phyloP scores from a whole-genome alignment of 2,797 vertebrate genomes.

The Brachymystax lenok region DNA sequence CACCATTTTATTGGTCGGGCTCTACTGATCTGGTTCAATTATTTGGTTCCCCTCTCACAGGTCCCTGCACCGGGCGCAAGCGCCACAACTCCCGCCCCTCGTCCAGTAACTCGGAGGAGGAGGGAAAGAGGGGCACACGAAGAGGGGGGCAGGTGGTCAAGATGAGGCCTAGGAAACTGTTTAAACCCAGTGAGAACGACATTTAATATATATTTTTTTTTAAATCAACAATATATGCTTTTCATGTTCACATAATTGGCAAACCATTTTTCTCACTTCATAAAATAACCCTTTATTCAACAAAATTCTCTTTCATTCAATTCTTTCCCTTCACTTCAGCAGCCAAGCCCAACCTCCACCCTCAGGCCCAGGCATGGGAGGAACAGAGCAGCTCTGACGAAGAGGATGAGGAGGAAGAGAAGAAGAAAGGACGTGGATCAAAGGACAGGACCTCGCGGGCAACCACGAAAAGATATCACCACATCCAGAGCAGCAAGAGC shows the following conservation, averaged over 20 bases:
- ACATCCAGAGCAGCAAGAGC: conserved; percentile 28
- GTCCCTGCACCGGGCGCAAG: conserved; percentile 66
- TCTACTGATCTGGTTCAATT: background rate
- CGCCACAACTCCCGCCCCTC: conserved; percentile 59
- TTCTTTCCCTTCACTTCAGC: conserved; percentile 11
- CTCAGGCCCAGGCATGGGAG: conserved; percentile 10
- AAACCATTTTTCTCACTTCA: background rate
- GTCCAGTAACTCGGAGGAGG: conserved; percentile 62
- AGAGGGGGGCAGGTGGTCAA: conserved; percentile 38
- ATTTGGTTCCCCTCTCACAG: conserved; percentile 33
- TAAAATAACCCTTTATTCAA: background rate
- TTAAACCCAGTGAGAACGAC: conserved; percentile 63
- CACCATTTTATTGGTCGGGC: too few species aligned
- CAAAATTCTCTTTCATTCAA: background rate
- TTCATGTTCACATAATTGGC: background rate
- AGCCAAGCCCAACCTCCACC: conserved; percentile 2
- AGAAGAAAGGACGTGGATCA: conserved; percentile 11
- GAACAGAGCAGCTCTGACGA: conserved; percentile 48
- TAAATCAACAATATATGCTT: background rate
- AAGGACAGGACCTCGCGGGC: background rate
- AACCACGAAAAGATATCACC: conserved; percentile 30
- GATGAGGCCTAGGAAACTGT: conserved; percentile 68
- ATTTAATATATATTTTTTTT: background rate
- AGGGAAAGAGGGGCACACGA: conserved; percentile 49
- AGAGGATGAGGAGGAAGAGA: conserved; percentile 4